These are phyloP conservation scores for Camponotus floridanus DNA, from an alignment of 1,140 invertebrate species.

Conservation along the genomic window DNA sequence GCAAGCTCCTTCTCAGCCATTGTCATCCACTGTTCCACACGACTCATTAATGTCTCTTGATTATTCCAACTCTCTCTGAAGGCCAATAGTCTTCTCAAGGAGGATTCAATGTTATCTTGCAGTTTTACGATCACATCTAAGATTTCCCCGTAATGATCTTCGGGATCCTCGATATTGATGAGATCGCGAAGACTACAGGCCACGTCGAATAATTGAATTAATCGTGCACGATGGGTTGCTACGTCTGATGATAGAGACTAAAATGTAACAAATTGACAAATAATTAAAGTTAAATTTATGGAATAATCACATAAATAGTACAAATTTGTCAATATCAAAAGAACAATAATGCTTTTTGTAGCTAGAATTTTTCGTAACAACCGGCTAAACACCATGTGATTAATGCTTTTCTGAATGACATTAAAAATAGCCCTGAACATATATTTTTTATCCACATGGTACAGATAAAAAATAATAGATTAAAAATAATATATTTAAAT, in stretches of 20 bases:
- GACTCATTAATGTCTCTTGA: constrained; percentile 90
- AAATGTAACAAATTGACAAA: constrained; percentile 55
- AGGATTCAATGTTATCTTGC: constrained; percentile 91
- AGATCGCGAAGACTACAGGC: constrained; percentile 91
- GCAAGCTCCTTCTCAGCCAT: constrained; percentile 89
- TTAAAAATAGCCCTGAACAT: too few species aligned
- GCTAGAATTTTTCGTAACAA: too few species aligned
- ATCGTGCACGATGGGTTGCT: constrained; percentile 91
- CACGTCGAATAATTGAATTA: constrained; percentile 90
- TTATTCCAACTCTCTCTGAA: constrained; percentile 92
- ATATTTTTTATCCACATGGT: too few species aligned
- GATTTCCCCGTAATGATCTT: constrained; percentile 90
- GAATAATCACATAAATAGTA: neutral
- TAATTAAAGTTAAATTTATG: constrained; percentile 1
- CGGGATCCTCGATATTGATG: constrained; percentile 90
- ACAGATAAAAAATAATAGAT: too few species aligned
- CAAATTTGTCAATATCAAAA: neutral
- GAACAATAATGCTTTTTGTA: too few species aligned
- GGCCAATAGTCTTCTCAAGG: constrained; percentile 89
- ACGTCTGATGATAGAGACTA: constrained; percentile 92
- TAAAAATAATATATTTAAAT: too few species aligned
- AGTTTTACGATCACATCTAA: constrained; percentile 90
- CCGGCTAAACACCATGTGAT: too few species aligned
- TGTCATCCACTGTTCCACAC: constrained; percentile 91
- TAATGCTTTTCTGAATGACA: too few species aligned